Percentiles rank a stretch among this genome's conserved stretches.
Conservation (phyloP, 92 coral and sea anemone genomes). For the Hydrozoanthus gracilis region DNA sequence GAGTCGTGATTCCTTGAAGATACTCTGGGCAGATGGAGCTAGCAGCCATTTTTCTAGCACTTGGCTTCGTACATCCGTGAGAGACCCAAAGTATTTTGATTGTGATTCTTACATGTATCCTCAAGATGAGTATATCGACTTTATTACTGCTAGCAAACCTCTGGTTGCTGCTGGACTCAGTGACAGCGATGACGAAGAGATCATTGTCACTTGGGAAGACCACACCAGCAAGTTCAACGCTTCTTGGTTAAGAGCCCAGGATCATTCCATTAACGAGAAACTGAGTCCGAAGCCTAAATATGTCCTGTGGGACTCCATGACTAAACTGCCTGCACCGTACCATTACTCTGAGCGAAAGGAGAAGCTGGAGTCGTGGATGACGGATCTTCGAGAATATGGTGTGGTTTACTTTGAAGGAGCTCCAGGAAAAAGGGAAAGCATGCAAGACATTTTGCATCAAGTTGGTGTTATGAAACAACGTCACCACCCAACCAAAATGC, state of each 20-base stretch:
- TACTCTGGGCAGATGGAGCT: conserved; percentile 47
- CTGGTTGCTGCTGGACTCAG: conserved; percentile 10
- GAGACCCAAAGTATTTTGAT: conserved; percentile 35
- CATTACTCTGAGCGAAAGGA: conserved; percentile 34
- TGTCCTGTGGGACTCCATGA: conserved; percentile 23
- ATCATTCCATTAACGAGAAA: background rate
- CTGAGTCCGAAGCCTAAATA: background rate
- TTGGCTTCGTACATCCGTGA: conserved; percentile 40
- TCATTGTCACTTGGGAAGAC: conserved; percentile 47
- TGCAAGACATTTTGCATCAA: conserved; percentile 19
- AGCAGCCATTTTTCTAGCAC: conserved; percentile 40
- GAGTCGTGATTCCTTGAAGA: conserved; percentile 23
- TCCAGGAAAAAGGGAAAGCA: conserved; percentile 44
- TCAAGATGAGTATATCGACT: background rate
- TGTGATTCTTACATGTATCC: background rate
- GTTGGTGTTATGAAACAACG: conserved; percentile 46
- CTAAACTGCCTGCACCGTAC: background rate
- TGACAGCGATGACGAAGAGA: conserved; percentile 2
- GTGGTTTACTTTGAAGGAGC: conserved; percentile 51
- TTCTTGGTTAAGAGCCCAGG: conserved; percentile 51
- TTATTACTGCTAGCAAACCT: conserved; percentile 16
- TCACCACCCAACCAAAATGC: conserved; percentile 26
- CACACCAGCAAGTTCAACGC: conserved; percentile 40
- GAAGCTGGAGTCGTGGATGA: conserved; percentile 35
- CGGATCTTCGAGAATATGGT: conserved; percentile 37